Evolutionary conservation across 2,797 vertebrate species (phyloP), one percentile per base, ranked within the genome.

Genomic region (Tragelaphus oryx): DNA sequence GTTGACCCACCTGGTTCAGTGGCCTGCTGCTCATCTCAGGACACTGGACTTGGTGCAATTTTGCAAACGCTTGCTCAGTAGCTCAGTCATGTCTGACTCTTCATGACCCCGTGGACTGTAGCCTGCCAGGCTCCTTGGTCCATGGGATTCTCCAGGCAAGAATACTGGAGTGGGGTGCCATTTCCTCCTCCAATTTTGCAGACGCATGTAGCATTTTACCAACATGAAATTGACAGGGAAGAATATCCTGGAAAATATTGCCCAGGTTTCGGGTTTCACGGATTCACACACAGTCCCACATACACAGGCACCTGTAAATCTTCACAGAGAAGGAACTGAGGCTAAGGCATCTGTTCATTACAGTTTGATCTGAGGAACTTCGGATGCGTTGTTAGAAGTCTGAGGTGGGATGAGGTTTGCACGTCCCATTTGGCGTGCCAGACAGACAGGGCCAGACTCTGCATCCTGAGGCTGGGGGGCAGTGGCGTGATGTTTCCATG

Each of bases 351-450:
- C 91, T 60, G 68, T 62, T 57, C n/a, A 28, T 87, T 95, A 78
- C 20, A 13, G 33, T 87, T 28, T 55, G 79, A 68, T 91, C 50
- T n/a, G 44, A 60, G 65, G 41, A 71, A 54, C 75, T 57, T 62
- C 30, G 24, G 17, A 44, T 30, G 80, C 1, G 4, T 59, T 62
- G 86, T 68, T 52, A 48, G n/a, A 85, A 62, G 41, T 54, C 94
- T 94, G 82, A n/a, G 59, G 44, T 30, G 62, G 83, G 80, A 80
- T 91, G n/a, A 12, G 30, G 30, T 75, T 96, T 90, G 83, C 83
- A 76, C 13, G 4, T 85, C 28, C 60, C 50, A 20, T 78, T 54
- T 80, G 83, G 83, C 59, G 79, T 75, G 93, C 86, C 79, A 93
- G 95, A 91, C 78, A 93, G 93, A 44, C 0, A 0, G 55, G 62